Evolutionary conservation across 2,888 invertebrate species (phyloP), one percentile per base, ranked within the genome.

Genomic region (Latheticus oryzae): DNA sequence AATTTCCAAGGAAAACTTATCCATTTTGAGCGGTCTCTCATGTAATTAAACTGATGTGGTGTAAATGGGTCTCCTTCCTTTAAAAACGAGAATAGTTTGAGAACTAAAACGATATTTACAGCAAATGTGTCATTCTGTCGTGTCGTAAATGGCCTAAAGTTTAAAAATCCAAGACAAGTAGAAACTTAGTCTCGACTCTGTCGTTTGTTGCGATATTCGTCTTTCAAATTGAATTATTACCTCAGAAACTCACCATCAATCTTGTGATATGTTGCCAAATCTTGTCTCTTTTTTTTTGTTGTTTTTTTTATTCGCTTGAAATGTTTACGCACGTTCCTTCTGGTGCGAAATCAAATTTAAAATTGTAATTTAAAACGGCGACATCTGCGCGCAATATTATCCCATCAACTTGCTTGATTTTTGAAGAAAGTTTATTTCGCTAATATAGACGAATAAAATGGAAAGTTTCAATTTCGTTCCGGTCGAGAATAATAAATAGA

Each of bases 161-260:
- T 65, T 58, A 62, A 60, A 65, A 65, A 63, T 62, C 59, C 60
- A 60, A 65, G 62, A 65, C n/a, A n/a, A n/a, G n/a, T 62, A 64
- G 65, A 65, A 68, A 57, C 60, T 68, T 68, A 52, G 48, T 54
- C 50, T 40, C 58, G 57, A 47, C 57, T 59, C 60, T 58, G 53
- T 61, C 62, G 65, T 65, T 65, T 68, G 61, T 65, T 54, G 26
- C 42, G 26, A n/a, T 24, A n/a, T 9, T 24, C 12, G 16, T 12
- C 26, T 7, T 8, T 9, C n/a, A 26, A 42, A 42, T 42, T 42
- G 42, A 42, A 26, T 42, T 42, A 42, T 42, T 42, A 26, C 42
- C 42, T 8, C 12, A 23, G 16, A 40, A 26, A 42, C 13, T 42
- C 26, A 7, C 13, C 38, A 40, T 24, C 40, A 24, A 24, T 40